These are phyloP conservation scores for Rallus crepitans DNA, from an alignment of 2,797 vertebrate species.

Conservation along the genomic window DNA sequence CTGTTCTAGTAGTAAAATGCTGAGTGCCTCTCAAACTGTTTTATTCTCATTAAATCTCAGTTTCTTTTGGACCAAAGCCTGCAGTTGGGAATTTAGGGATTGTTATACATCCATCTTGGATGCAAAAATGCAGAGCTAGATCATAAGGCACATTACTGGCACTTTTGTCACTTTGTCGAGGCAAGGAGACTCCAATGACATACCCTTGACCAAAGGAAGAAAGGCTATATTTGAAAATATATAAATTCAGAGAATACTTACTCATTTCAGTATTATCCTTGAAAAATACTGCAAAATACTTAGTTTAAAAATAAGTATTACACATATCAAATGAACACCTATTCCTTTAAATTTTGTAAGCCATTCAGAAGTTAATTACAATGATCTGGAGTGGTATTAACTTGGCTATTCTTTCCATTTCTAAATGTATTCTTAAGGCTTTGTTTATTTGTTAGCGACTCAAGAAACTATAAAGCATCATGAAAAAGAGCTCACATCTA, in stretches of 20 bases:
- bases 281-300: neutral
- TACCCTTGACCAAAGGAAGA: neutral
- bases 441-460: neutral
- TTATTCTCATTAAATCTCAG: neutral
- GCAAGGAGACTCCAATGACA: neutral
- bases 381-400: accelerated
- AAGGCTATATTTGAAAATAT: neutral
- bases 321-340: neutral
- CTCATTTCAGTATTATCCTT: neutral
- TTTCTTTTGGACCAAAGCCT: neutral
- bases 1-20: neutral
- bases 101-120: neutral
- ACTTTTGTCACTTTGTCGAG: neutral
- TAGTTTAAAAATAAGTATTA: neutral
- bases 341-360: neutral
- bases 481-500: neutral
- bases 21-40: neutral
- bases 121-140: neutral
- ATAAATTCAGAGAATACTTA: neutral
- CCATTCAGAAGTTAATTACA: neutral
- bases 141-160: neutral
- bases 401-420: neutral
- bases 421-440: neutral
- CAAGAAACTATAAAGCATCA: neutral
- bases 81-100: neutral